Base-by-base conservation (phyloP, 2,113 vertebrate species). In the Sinocyclocheilus maitianheensis region DNA sequence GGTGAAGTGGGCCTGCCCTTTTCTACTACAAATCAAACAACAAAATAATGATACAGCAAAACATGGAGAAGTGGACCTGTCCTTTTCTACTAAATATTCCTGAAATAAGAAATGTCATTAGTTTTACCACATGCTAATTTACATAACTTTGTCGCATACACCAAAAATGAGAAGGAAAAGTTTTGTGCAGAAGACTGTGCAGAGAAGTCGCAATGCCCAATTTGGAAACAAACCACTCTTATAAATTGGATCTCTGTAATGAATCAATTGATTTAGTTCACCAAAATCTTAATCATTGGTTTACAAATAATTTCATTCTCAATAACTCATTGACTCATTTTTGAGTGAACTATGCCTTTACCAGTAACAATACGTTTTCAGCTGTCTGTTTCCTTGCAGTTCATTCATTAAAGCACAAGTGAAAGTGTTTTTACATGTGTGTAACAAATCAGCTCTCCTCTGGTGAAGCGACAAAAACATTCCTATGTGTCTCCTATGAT, bases 401-500 rank as follows among this genome's bases (percentile, higher is more conserved):
- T 53, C 20, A 0, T n/a, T 24, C 10, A 22, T n/a, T 18, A 62
- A 76, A 62, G 69, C 63, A 51, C 58, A 48, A 84, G 43, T 67
- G 1, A 26, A 48, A 84, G 62, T 30, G 60, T 74, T 80, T 85
- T 14, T 55, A 48, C 85, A 76, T 78, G 37, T 77, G 71, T 77
- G 55, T 65, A 63, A 65, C 71, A 62, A 71, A 82, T 71, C 83
- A 51, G 55, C 55, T 48, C 24, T n/a, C 10, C 55, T 77, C 83
- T 84, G 34, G 16, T 82, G 18, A 71, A 82, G 62, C 9, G 37
- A 48, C 40, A 14, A 71, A 75, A 79, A 77, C 55, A 83, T 53
- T 53, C 53, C 43, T 84, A 51, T 79, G 71, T 24, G 60, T 69
- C 20, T 88, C 51, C n/a, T 79, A 55, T 55, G 72, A 79, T 85